phyloP scores from a whole-genome alignment of 64 coral and sea anemone species.

The Orbicella faveolata region DNA sequence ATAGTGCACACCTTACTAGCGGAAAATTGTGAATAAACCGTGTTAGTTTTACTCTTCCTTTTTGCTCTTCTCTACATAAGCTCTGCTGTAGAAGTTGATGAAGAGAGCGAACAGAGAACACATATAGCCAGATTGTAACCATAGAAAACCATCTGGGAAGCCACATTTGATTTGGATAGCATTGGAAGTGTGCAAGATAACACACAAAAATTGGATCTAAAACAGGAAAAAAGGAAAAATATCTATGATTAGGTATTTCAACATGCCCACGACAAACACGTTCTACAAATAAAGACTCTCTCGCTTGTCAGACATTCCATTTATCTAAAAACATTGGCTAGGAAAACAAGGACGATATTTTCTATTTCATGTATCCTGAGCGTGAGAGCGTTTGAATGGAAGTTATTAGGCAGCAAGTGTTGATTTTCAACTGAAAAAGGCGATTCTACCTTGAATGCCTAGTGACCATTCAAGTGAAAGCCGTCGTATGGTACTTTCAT shows the following conservation, averaged over 20 bases:
- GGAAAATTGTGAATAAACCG: neutral
- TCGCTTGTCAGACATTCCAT: neutral
- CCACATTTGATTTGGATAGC: conserved; percentile 69
- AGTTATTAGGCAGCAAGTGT: too few species aligned
- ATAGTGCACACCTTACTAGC: neutral
- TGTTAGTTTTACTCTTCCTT: neutral
- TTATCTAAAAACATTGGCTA: too few species aligned
- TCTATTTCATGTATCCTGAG: too few species aligned
- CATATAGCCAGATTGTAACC: conserved; percentile 63
- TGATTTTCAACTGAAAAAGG: too few species aligned
- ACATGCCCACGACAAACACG: neutral
- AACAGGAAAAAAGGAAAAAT: conserved; percentile 2
- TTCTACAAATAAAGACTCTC: neutral
- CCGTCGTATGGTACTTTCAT: too few species aligned
- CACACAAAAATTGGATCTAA: conserved; percentile 56
- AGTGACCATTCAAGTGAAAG: too few species aligned
- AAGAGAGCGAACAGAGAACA: conserved; percentile 58
- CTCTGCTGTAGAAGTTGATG: conserved; percentile 64
- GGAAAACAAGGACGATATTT: too few species aligned
- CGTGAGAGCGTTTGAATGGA: too few species aligned
- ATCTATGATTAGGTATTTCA: conserved; percentile 6
- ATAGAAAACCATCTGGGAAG: conserved; percentile 65
- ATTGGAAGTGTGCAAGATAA: conserved; percentile 46
- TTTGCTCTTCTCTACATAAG: conserved; percentile 47
- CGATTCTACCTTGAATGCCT: too few species aligned